phyloP scores from a whole-genome alignment of 2,113 vertebrate genomes.

The Prunella himalayana region DNA sequence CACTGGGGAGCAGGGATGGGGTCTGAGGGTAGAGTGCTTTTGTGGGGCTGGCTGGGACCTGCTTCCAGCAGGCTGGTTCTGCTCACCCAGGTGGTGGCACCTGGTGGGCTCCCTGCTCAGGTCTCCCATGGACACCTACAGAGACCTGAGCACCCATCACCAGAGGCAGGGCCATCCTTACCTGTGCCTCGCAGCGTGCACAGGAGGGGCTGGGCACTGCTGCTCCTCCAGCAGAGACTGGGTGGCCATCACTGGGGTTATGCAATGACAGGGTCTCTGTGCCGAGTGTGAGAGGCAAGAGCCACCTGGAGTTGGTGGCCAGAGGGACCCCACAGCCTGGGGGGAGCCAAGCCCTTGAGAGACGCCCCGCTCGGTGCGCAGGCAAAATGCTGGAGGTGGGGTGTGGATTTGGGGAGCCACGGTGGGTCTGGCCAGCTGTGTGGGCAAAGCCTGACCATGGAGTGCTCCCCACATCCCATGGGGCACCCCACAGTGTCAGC shows the following conservation, averaged over 20 bases:
- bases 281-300: fast-evolving
- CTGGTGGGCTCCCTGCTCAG: background rate
- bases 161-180: background rate
- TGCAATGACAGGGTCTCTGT: background rate
- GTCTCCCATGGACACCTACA: background rate
- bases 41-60: background rate
- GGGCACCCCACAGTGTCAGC: background rate
- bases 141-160: background rate
- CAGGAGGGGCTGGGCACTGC: background rate
- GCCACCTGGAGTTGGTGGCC: background rate
- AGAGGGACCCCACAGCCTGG: fast-evolving
- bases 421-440: background rate
- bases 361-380: fast-evolving
- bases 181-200: fast-evolving
- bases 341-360: slow-evolving; percentile 7
- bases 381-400: background rate
- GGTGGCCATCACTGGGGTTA: background rate
- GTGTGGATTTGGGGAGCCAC: background rate
- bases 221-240: background rate
- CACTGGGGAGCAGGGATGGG: background rate
- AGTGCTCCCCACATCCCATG: background rate
- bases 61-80: background rate
- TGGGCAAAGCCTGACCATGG: background rate
- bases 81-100: background rate
- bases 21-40: background rate